These are phyloP conservation scores for Alethe diademata DNA, from an alignment of 2,113 vertebrate genomes.

Conservation along the genomic window DNA sequence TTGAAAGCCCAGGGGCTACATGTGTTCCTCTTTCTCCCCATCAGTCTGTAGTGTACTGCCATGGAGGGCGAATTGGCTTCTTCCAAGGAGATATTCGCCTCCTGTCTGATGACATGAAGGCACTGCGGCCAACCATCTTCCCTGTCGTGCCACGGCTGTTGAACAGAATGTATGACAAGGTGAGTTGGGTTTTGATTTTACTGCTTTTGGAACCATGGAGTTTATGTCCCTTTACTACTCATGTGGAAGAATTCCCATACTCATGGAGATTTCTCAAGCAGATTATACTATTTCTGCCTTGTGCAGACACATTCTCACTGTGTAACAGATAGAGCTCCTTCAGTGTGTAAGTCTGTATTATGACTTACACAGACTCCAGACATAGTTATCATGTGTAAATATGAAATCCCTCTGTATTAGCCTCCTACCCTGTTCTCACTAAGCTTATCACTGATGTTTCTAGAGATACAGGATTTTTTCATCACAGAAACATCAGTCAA, in stretches of 20 bases:
- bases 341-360: not conserved
- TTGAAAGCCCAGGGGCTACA: not conserved
- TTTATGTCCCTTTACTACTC: not conserved
- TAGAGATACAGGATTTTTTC: not conserved
- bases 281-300: not conserved
- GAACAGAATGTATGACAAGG: slow-evolving; percentile 99
- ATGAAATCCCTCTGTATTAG: not conserved
- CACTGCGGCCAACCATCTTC: slow-evolving; percentile 91
- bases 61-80: slow-evolving; percentile 93
- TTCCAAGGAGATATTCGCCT: slow-evolving; percentile 97
- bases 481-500: not conserved
- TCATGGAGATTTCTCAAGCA: not conserved
- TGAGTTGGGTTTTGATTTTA: not conserved
- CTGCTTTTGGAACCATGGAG: not conserved
- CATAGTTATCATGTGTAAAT: not conserved
- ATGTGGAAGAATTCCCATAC: not conserved
- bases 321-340: not conserved
- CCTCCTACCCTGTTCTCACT: not conserved
- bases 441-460: not conserved
- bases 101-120: slow-evolving; percentile 94
- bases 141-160: slow-evolving; percentile 93
- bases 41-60: slow-evolving; percentile 95
- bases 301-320: not conserved
- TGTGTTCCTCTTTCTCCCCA: not conserved
- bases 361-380: not conserved